Base-by-base conservation (phyloP, 2,888 invertebrate genomes). In the Agrochola litura region DNA sequence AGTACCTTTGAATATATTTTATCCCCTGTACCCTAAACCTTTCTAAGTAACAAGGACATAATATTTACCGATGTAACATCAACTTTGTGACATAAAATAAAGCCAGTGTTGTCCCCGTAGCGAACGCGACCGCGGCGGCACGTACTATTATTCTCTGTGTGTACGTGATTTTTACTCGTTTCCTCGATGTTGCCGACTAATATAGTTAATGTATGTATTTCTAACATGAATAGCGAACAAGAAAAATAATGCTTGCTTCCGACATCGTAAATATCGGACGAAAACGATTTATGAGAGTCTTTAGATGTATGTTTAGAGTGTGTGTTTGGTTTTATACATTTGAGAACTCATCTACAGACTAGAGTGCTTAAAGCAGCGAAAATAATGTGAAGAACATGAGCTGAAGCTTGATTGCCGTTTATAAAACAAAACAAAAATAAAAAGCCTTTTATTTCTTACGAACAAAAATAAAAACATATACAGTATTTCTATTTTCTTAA, bases 111-210 rank as follows among this genome's bases (percentile, higher is more conserved):
- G 69, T 49, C 49, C 49, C 60, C 65, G 65, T 43, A 46, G n/a
- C 37, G 82, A 9, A 22, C 52, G n/a, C 37, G 82, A 9, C 19
- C 52, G 56, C 70, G 76, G 63, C 41, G 73, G 66, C 87, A 87
- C 87, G 89, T 87, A 82, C 85, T 73, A 87, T 87, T 80, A 87
- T 82, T 82, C 77, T 82, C 52, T 81, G 73, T 78, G 65, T 70
- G 87, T 82, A 87, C 87, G 87, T 87, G 87, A 87, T 87, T 88
- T 84, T 85, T 79, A 77, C 78, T 69, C 77, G 77, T 79, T 84
- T 81, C 83, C 85, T 82, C 76, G 54, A 77, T 70, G 72, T 73
- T 73, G 64, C 69, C n/a, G 52, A 74, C 64, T 77, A 79, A 82
- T 85, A 81, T 76, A 79, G 64, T 81, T 78, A 87, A 82, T 82